Percentiles rank a stretch among this genome's conserved stretches.
phyloP scores from a whole-genome alignment of 2,797 vertebrate genomes.

The Oreochromis mossambicus region DNA sequence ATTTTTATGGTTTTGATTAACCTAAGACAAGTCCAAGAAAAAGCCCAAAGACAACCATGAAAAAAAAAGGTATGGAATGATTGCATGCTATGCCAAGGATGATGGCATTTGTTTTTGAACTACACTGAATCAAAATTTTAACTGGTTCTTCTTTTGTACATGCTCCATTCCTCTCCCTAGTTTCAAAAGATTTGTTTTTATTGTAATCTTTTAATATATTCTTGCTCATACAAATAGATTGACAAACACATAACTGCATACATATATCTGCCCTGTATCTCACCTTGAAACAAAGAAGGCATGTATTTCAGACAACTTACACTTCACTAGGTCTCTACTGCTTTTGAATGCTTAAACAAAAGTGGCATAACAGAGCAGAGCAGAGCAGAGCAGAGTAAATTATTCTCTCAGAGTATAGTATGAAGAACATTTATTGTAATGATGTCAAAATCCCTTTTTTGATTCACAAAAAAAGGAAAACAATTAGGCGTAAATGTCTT shows the following conservation, averaged over 20 bases:
- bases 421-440: not conserved
- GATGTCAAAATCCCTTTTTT: not conserved
- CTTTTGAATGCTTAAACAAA: not conserved
- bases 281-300: not conserved
- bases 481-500: not conserved
- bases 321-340: not conserved
- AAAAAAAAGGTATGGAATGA: not conserved
- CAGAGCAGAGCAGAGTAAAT: not conserved
- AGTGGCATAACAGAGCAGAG: not conserved
- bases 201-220: not conserved
- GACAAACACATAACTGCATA: not conserved
- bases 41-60: not conserved
- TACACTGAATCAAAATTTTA: not conserved
- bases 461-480: not conserved
- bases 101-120: not conserved
- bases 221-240: not conserved
- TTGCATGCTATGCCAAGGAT: not conserved
- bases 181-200: accelerated
- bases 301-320: not conserved
- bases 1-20: not conserved
- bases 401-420: not conserved
- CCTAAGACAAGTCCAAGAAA: not conserved
- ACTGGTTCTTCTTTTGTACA: not conserved
- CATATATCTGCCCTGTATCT: not conserved
- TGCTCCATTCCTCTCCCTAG: not conserved